These are phyloP conservation scores for Ceyx erithaca DNA, from an alignment of 2,797 vertebrate genomes.

Conservation along the genomic window DNA sequence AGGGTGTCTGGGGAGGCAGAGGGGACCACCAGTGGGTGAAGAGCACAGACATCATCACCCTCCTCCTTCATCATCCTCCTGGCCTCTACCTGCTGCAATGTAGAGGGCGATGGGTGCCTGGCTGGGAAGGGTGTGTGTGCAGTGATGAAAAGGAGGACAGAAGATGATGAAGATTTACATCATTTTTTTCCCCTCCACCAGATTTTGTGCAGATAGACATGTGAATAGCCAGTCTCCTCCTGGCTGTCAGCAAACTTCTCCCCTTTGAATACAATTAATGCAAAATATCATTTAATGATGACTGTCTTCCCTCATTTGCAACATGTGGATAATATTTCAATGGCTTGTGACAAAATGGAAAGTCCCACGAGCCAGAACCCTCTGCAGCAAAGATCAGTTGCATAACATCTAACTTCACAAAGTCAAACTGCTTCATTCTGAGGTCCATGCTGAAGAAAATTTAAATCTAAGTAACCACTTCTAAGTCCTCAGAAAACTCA, in stretches of 20 bases:
- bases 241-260: not conserved
- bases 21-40: accelerated
- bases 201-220: not conserved
- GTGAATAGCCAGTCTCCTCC: not conserved
- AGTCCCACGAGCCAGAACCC: not conserved
- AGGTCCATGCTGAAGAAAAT: not conserved
- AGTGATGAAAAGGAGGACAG: not conserved
- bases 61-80: not conserved
- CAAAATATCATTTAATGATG: not conserved
- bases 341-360: not conserved
- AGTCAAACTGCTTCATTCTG: not conserved
- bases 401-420: not conserved
- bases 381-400: not conserved
- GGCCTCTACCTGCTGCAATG: not conserved
- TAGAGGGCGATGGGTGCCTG: not conserved
- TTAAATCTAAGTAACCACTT: not conserved
- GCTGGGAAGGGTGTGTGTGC: not conserved
- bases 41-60: not conserved
- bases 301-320: not conserved
- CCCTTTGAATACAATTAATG: not conserved
- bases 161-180: not conserved
- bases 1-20: not conserved
- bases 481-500: not conserved
- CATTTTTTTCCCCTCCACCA: not conserved
- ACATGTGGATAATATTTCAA: not conserved